Base-by-base conservation (phyloP, 2,797 vertebrate species). In the Tokudaia tokunoshimensis region DNA sequence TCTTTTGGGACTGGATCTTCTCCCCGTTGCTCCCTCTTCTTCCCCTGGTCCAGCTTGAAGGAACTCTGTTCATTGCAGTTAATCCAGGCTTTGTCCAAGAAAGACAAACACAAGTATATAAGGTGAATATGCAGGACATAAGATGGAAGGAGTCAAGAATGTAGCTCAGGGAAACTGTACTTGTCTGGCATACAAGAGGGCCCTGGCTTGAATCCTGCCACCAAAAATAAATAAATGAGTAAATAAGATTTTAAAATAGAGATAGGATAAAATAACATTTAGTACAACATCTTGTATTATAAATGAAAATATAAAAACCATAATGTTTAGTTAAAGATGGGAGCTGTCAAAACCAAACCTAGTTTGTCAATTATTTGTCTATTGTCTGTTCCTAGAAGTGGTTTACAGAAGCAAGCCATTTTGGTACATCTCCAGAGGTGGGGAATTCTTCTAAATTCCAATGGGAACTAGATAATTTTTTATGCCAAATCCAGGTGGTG, bases 271-370 rank as follows among this genome's bases (percentile, higher is more conserved):
- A 59, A 87, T 95, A 86, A 57, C 2, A 79, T 67, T 4, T 12
- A 91, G 34, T 26, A 55, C 8, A 92, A 85, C 6, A 67, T 78
- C 11, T 84, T 52, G 29, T 14, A 9, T 84, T 86, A 80, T 0
- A 91, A 29, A 31, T 76, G 20, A 89, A 93, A 67, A 93, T 52
- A 44, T 29, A 2, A 94, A 20, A 94, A 4, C 19, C 72, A 55
- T 94, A 70, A 41, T 84, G 19, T 82, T 93, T 89, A 89, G n/a
- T 83, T 94, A 52, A 2, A 89, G 41, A 52, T 17, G 55, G 13
- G 37, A 74, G 41, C 67, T 59, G 55, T 52, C 19, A 91, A 76
- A 95, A 80, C 26, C 88, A 78, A 88, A 7, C 3, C 11, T 55
- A 9, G 2, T 31, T 7, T 81, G 26, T 31, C 44, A 59, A 37